A percentile compares a stretch with the other conserved stretches of the same genome.
Conservation (phyloP, 1,140 invertebrate species). For the Eumeta japonica region DNA sequence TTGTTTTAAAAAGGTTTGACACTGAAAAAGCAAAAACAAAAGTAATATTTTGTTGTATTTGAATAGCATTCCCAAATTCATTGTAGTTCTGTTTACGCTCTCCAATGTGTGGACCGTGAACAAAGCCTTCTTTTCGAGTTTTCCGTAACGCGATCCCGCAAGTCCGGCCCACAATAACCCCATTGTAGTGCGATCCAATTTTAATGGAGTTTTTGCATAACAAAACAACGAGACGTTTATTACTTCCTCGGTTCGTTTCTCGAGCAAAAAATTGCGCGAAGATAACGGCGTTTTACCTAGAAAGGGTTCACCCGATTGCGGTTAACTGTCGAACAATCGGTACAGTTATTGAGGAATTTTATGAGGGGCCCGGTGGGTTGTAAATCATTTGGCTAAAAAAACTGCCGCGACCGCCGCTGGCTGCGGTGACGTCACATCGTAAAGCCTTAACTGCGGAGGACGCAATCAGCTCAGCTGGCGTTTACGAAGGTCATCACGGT, state of each 20-base stretch:
- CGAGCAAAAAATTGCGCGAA: conserved; percentile 39
- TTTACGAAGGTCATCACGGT: conserved; percentile 24
- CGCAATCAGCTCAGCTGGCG: conserved; percentile 41
- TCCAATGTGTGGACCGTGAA: no score
- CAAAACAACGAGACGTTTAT: conserved; percentile 34
- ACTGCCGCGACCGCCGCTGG: conserved; percentile 8
- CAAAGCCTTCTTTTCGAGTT: no score
- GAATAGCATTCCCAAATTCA: no score
- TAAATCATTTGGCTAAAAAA: conserved; percentile 52
- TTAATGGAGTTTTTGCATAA: conserved; percentile 50
- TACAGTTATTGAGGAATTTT: conserved; percentile 52
- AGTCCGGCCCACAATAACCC: no score
- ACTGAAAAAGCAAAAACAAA: no score
- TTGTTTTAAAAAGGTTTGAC: no score
- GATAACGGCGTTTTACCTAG: conserved; percentile 42
- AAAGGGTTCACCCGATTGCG: conserved; percentile 48
- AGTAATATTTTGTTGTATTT: no score
- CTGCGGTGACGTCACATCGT: conserved; percentile 41
- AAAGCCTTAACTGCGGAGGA: conserved; percentile 37
- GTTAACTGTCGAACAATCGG: conserved; percentile 54
- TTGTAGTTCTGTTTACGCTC: no score
- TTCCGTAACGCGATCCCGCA: no score
- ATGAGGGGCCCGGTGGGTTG: conserved; percentile 27
- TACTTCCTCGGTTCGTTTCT: conserved; percentile 30
- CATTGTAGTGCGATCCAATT: no score